phyloP scores from a whole-genome alignment of 92 coral and sea anemone species.

The Scolanthus callimorphus region DNA sequence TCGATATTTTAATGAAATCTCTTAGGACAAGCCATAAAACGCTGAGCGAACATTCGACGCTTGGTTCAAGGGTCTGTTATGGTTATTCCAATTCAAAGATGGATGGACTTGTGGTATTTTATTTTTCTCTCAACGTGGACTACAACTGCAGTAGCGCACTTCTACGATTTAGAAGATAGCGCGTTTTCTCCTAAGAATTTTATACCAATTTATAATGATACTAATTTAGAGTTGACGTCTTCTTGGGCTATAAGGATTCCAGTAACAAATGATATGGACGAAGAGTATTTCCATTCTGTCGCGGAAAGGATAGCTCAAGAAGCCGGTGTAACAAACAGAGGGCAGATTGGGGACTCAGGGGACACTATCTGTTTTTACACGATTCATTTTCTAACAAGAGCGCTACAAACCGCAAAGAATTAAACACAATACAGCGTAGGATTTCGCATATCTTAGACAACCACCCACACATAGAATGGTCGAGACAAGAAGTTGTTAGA shows the following conservation, averaged over 20 bases:
- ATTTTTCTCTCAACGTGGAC: conserved; percentile 6
- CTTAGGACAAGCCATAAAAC: conserved; percentile 5
- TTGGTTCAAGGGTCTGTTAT: conserved; percentile 53
- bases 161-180: neutral
- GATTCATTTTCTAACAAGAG: conserved; percentile 63
- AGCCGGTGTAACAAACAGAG: conserved; percentile 80
- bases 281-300: conserved; percentile 30
- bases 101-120: conserved; percentile 46
- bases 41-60: conserved; percentile 6
- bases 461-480: conserved; percentile 96
- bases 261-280: conserved; percentile 22
- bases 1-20: conserved; percentile 13
- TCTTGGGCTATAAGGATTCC: conserved; percentile 97
- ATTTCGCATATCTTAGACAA: conserved; percentile 49
- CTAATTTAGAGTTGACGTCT: conserved; percentile 26
- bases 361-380: conserved; percentile 86
- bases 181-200: conserved; percentile 7
- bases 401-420: conserved; percentile 19
- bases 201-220: conserved; percentile 17
- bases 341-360: conserved; percentile 92
- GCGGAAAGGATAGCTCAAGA: conserved; percentile 81
- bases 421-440: conserved; percentile 27
- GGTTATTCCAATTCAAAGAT: conserved; percentile 63
- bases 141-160: conserved; percentile 9
- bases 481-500: conserved; percentile 77